Evolutionary conservation across 2,888 invertebrate species (phyloP).

Genomic region (Drosophila koepferae): DNA sequence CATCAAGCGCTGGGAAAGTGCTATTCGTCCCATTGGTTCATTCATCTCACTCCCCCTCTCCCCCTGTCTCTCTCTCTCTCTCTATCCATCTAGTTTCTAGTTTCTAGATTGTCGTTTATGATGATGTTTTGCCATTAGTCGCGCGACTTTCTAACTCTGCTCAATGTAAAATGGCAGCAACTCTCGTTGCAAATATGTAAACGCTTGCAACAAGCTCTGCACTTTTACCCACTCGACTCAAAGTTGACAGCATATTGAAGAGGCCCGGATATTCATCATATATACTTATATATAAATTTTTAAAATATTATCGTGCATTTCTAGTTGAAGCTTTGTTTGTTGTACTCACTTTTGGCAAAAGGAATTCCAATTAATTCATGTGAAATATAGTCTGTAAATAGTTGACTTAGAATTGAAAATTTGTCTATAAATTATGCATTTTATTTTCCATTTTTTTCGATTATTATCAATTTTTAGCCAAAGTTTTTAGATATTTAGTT

Average conservation of each 20-base stretch:
- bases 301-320: too few relatives aligned
- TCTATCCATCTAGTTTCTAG: constrained; percentile 33
- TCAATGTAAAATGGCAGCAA: constrained; percentile 40
- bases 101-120: constrained; percentile 59
- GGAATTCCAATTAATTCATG: too few relatives aligned
- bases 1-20: constrained; percentile 49
- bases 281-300: neutral
- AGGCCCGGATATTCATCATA: neutral
- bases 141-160: constrained; percentile 71
- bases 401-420: too few relatives aligned
- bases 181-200: constrained; percentile 47
- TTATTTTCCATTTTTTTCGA: too few relatives aligned
- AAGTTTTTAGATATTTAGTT: too few relatives aligned
- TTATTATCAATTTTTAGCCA: too few relatives aligned
- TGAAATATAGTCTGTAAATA: neutral
- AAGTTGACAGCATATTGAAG: too few relatives aligned
- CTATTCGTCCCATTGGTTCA: constrained; percentile 22
- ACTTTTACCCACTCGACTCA: neutral
- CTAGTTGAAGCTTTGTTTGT: too few relatives aligned
- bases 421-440: neutral
- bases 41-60: constrained; percentile 17
- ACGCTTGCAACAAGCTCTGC: constrained; percentile 1
- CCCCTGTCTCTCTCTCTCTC: too few relatives aligned
- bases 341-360: too few relatives aligned
- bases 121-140: constrained; percentile 70